Evolutionary conservation across 2,113 vertebrate genomes (phyloP), one percentile per base, ranked within the genome.

Genomic region (Labeo catla): DNA sequence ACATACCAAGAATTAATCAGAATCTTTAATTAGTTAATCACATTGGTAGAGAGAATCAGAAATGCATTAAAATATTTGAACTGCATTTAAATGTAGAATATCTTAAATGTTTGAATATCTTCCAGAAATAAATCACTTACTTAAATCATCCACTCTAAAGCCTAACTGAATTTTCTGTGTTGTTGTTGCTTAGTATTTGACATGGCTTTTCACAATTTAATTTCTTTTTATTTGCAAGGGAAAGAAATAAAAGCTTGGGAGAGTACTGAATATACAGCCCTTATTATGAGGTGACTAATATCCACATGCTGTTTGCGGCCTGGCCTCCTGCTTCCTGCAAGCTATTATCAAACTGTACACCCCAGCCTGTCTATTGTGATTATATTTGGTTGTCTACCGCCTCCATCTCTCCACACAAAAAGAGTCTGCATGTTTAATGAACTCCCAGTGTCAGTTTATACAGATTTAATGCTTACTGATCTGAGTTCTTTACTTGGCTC

Each of bases 301-400:
- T 76, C 45, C 73, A 49, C 73, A 28, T n/a, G 21, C 54, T 61
- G 28, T 21, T 59, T 59, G 76, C 52, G 2, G 50, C 34, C 9
- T 12, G 34, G 52, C 52, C 16, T 78, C 52, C 50, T 78, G 76
- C 52, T 39, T 45, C 34, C 10, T 43, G 77, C 52, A 61, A 59
- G 76, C 52, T 78, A 78, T 78, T 59, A 59, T 57, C 72, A 54
- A 77, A 77, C 50, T 78, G 76, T 45, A 50, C 73, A 78, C 16
- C 13, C 28, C 54, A 45, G 54, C 34, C 36, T 61, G 19, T 36
- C 36, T 61, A n/a, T 79, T 13, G 28, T 43, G 52, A 43, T 61
- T 43, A 45, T 61, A 79, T 43, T 79, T 43, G 77, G 36, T 59
- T 54, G 50, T 78, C 76, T 39, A 23, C 34, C 6, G 54, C 54